phyloP scores from a whole-genome alignment of 2,797 vertebrate species.

The Rhabdomys pumilio region DNA sequence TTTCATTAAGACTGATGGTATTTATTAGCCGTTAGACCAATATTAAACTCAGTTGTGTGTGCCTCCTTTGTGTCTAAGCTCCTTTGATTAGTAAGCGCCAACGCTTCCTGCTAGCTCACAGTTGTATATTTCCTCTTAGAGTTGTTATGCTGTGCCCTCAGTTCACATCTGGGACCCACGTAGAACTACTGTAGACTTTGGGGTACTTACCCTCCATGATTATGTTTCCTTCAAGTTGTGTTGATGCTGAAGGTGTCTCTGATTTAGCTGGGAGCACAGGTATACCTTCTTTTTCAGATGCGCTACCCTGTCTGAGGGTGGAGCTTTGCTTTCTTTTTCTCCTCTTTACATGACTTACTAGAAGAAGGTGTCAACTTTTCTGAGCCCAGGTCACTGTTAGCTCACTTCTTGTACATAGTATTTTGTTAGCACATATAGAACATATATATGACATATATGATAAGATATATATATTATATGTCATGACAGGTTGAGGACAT shows the following conservation, averaged over 20 bases:
- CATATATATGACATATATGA: background rate
- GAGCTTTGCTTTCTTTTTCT: background rate
- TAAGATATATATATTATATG: background rate
- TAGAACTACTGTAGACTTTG: background rate
- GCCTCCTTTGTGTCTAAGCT: background rate
- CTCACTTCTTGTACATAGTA: background rate
- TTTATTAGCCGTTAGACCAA: background rate
- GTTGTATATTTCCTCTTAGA: background rate
- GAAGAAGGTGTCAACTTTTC: background rate
- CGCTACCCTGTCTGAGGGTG: background rate
- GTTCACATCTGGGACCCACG: background rate
- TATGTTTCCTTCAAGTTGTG: constrained; percentile 31
- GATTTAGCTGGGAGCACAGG: background rate
- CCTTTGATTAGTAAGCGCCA: background rate
- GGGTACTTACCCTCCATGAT: background rate
- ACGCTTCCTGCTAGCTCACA: background rate
- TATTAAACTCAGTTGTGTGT: background rate
- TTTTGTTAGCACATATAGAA: background rate
- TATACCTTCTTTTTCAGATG: background rate
- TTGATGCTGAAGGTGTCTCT: constrained; percentile 3
- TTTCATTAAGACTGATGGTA: background rate
- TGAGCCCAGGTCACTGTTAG: background rate
- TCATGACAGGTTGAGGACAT: background rate
- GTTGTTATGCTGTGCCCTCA: background rate
- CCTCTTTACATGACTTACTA: background rate